Base-by-base conservation (phyloP, 2,113 vertebrate species). In the Ptychochromis oligacanthus region DNA sequence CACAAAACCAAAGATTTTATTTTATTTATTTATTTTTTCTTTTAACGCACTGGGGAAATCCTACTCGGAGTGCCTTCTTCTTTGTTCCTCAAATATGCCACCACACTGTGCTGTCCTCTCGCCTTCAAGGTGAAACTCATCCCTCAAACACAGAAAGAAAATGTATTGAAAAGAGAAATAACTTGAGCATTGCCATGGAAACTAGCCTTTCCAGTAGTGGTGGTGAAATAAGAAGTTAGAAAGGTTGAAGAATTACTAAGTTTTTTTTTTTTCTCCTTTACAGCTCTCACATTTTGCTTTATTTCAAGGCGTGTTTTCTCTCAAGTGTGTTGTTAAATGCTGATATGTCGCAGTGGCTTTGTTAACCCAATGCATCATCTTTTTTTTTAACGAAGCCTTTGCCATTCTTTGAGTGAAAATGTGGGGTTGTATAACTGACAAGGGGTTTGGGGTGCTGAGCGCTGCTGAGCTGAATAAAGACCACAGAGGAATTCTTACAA, bases 151-250 rank as follows among this genome's bases (percentile, higher is more conserved):
- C 83, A 83, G 77, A 88, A 26, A 61, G 59, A 77, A 65, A 67
- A 52, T 36, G 78, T 79, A 84, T 87, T 59, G 15, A 61, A n/a
- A n/a, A 81, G 38, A 79, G 64, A 84, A 84, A 76, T 85, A 87
- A 79, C 83, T 75, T 61, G 34, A 81, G 58, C 82, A 87, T 94
- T 87, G 87, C 94, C 91, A 91, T 90, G 91, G 93, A 92, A 94
- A 95, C 93, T 72, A 88, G 79, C 70, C 75, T 79, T 83, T 83
- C 77, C 64, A 49, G 60, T 64, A 55, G 52, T 61, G 36, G 36
- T 38, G 61, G 60, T 76, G 36, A 82, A 84, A 64, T 75, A 64
- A 86, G 26, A 85, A 83, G 74, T 89, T 89, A 70, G 38, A 76
- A 72, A 59, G 67, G 77, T 80, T 88, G 75, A 80, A 84, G 61